These are phyloP conservation scores for Graphium colonna DNA, from an alignment of 2,888 invertebrate genomes.

Conservation along the genomic window DNA sequence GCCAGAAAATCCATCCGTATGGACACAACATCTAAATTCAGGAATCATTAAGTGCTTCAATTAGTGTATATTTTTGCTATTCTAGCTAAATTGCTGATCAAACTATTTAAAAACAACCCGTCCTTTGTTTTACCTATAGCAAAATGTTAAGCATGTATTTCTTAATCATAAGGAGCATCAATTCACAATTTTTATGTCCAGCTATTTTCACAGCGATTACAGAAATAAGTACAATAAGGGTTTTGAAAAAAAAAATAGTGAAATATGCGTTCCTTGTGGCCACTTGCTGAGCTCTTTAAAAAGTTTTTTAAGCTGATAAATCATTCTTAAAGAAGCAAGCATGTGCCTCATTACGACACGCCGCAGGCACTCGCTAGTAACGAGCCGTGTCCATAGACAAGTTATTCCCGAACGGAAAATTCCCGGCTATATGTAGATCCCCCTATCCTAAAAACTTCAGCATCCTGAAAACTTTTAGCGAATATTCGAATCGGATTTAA, in stretches of 20 bases:
- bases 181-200: background rate
- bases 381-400: background rate
- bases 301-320: constrained; percentile 1
- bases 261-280: background rate
- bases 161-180: too few relatives aligned
- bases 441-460: background rate
- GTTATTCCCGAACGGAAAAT: constrained; percentile 1
- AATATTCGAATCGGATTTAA: background rate
- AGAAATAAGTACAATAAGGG: too few relatives aligned
- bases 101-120: background rate
- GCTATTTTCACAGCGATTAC: background rate
- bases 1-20: too few relatives aligned
- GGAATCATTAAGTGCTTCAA: too few relatives aligned
- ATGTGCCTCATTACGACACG: background rate
- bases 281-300: background rate
- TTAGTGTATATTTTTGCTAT: too few relatives aligned
- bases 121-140: too few relatives aligned
- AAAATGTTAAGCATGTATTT: too few relatives aligned
- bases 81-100: too few relatives aligned
- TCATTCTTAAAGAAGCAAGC: constrained; percentile 3
- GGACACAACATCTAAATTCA: too few relatives aligned
- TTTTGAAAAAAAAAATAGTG: background rate
- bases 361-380: background rate
- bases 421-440: background rate
- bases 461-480: background rate